A percentile compares a stretch with the other conserved stretches of the same genome.
phyloP scores from a whole-genome alignment of 2,797 vertebrate genomes.

The Distichodus sexfasciatus region DNA sequence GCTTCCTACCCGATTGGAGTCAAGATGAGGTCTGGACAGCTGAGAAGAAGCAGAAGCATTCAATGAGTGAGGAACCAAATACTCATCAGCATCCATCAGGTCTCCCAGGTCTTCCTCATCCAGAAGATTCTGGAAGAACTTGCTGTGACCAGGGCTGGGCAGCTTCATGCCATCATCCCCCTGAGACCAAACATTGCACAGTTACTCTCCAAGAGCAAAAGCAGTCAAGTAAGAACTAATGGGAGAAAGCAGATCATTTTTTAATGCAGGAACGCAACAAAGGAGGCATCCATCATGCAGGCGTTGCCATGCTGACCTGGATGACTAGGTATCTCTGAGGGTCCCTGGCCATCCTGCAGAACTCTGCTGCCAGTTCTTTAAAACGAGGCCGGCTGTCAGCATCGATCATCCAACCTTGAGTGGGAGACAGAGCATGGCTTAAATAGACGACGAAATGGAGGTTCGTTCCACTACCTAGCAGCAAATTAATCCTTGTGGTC shows the following conservation, averaged over 20 bases:
- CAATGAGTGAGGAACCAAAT: slow-evolving; percentile 79
- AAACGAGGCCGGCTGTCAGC: slow-evolving; percentile 97
- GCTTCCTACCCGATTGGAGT: slow-evolving; percentile 90
- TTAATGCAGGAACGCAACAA: slow-evolving; percentile 8
- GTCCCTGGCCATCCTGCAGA: slow-evolving; percentile 97
- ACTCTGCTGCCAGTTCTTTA: slow-evolving; percentile 95
- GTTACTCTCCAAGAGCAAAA: slow-evolving; percentile 12
- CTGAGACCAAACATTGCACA: slow-evolving; percentile 58
- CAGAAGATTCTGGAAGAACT: slow-evolving; percentile 96
- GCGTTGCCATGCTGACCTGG: slow-evolving; percentile 75
- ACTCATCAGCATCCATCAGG: slow-evolving; percentile 97
- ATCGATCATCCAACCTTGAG: slow-evolving; percentile 97
- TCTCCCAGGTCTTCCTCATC: slow-evolving; percentile 94
- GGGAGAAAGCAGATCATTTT: slow-evolving; percentile 14
- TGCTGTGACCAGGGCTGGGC: slow-evolving; percentile 94
- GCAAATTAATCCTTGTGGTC: no score
- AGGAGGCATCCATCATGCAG: background rate
- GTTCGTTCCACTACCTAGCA: no score
- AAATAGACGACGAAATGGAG: no score
- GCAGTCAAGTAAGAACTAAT: background rate
- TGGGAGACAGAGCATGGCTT: background rate
- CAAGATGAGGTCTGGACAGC: slow-evolving; percentile 65
- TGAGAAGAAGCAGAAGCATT: slow-evolving; percentile 12
- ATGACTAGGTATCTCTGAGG: slow-evolving; percentile 96
- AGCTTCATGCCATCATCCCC: slow-evolving; percentile 97